Base-by-base conservation (phyloP, 2,797 vertebrate species). In the Eulemur coronatus region DNA sequence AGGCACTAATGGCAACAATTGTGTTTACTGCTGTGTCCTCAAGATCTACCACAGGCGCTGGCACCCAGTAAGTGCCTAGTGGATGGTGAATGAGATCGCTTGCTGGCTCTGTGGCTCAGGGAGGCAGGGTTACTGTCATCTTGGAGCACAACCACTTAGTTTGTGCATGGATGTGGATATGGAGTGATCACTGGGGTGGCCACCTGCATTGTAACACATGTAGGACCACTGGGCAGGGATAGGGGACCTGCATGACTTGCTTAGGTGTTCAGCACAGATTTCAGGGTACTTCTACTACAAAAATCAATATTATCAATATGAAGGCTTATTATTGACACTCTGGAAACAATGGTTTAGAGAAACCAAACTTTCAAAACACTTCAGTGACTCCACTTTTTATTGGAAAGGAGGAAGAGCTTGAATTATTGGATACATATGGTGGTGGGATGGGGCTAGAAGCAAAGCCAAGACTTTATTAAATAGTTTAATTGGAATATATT, bases 391-490 rank as follows among this genome's bases (percentile, higher is more conserved):
- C 80, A 10, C 96, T 97, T 97, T 87, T 92, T 93, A 89, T 82
- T 82, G 95, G 92, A 85, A 80, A 35, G 28, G 96, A 94, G 97
- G 98, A 97, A 65, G 84, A 97, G 84, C 50, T 98, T 87, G 94
- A 97, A 98, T 99, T 99, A 99, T 99, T 98, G 98, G 99, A 99
- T 98, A 97, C 99, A 99, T 98, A 99, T 99, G 99, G 98, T 97
- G 98, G 97, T 96, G 98, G 98, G 98, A 98, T 97, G 96, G 98
- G 96, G 97, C 90, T 98, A 98, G 97, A 97, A 95, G 86, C 97
- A 97, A 97, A 98, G 98, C 99, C 99, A 99, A 98, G 96, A 98
- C 97, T 97, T 98, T 98, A 98, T 99, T 99, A 99, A 99, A 99
- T 98, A 97, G 98, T 99, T 99, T 99, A 99, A 99, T 98, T 98